Percentiles rank a stretch among this genome's conserved stretches.
These are phyloP conservation scores for Acipenser ruthenus DNA, from an alignment of 2,797 vertebrate genomes.

Conservation along the genomic window DNA sequence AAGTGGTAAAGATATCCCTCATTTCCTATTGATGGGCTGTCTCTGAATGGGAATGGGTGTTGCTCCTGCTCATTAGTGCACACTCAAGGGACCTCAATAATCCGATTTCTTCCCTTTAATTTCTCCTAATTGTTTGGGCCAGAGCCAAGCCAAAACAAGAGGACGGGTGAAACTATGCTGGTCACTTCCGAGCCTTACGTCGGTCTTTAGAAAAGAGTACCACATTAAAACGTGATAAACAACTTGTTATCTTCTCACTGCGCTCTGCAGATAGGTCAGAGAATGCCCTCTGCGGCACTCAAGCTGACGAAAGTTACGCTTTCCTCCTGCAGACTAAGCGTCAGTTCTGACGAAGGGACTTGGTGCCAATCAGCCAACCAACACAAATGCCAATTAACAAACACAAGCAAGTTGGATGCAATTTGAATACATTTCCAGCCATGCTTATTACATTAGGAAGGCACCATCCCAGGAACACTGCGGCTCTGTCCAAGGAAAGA, in stretches of 20 bases:
- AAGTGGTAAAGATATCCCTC: no score
- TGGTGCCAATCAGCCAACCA: constrained; percentile 35
- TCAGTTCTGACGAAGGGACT: constrained; percentile 23
- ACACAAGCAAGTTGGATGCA: constrained; percentile 6
- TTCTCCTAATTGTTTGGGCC: no score
- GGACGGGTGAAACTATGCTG: no score
- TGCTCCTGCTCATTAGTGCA: no score
- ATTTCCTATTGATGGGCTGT: no score
- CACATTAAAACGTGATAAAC: constrained; percentile 16
- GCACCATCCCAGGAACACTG: constrained; percentile 5
- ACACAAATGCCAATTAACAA: constrained; percentile 34
- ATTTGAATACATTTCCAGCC: constrained; percentile 10
- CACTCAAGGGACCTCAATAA: no score
- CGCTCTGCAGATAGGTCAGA: constrained; percentile 3
- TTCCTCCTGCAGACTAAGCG: constrained; percentile 30
- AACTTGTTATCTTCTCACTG: constrained; percentile 18
- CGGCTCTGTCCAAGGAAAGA: background rate
- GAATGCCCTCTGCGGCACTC: constrained; percentile 12
- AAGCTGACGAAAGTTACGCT: constrained; percentile 17
- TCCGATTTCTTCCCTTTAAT: no score
- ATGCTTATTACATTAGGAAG: constrained; percentile 17
- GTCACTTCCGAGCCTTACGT: no score
- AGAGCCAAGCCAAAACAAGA: no score
- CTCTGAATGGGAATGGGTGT: no score
- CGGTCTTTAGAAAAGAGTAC: no score